Evolutionary conservation across 2,113 vertebrate genomes (phyloP).

Genomic region (Sylvietta virens): DNA sequence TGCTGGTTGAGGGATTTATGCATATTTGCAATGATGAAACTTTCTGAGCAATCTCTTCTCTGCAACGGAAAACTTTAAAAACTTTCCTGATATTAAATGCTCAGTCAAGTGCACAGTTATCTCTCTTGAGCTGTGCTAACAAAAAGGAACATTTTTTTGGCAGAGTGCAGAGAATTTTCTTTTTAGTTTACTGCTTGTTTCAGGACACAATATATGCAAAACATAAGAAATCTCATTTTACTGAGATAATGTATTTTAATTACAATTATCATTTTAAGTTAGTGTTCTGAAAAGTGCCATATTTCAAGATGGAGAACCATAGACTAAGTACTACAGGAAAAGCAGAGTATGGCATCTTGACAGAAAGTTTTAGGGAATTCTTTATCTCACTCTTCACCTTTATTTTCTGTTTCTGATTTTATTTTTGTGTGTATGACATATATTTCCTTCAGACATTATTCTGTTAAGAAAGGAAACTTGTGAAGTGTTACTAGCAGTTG

Average conservation of each 20-base stretch:
- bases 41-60: slow-evolving; percentile 55
- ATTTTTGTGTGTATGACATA: background rate
- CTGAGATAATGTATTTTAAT: background rate
- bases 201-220: background rate
- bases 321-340: background rate
- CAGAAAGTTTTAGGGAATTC: background rate
- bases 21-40: slow-evolving; percentile 31
- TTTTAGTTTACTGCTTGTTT: background rate
- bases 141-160: background rate
- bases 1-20: slow-evolving; percentile 64
- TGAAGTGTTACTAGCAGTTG: background rate
- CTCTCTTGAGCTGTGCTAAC: background rate
- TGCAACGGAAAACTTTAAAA: slow-evolving; percentile 46
- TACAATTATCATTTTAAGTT: background rate
- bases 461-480: background rate
- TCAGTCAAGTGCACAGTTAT: background rate
- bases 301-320: background rate
- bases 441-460: background rate
- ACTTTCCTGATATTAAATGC: slow-evolving; percentile 64
- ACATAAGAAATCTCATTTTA: background rate
- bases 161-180: background rate
- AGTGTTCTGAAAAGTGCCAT: background rate
- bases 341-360: background rate
- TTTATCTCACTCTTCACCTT: background rate
- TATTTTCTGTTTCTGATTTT: background rate